These are phyloP conservation scores for Adineta ricciae DNA, from an alignment of 2,888 invertebrate species.

Conservation along the genomic window DNA sequence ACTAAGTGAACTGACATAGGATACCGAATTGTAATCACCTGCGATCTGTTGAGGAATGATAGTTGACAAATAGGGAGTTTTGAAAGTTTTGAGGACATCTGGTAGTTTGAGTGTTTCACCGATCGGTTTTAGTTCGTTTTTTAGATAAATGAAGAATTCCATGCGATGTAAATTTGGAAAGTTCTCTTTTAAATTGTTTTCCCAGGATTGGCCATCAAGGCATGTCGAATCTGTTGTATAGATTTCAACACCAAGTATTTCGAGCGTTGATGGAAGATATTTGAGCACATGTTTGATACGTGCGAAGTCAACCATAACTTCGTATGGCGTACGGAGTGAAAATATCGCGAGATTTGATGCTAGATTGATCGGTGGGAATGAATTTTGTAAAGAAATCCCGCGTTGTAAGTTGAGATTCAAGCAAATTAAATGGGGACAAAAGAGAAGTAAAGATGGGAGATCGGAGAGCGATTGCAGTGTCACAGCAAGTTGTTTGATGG, in stretches of 20 bases:
- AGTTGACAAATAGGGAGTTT: background rate
- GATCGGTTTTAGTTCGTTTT: rapidly evolving
- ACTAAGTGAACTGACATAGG: background rate
- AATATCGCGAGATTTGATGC: background rate
- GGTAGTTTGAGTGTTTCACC: background rate
- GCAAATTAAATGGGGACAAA: background rate
- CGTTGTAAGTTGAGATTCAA: background rate
- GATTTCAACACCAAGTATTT: background rate
- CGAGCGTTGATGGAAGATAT: background rate
- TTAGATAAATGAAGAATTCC: background rate
- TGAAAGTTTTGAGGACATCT: background rate
- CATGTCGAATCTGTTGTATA: background rate
- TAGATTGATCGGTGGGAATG: too few species aligned
- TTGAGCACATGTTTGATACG: background rate
- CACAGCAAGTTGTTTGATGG: background rate
- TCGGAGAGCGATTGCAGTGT: background rate
- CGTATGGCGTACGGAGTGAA: background rate
- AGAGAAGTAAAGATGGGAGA: background rate
- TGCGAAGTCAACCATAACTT: background rate
- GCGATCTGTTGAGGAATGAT: background rate
- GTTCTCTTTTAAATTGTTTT: background rate
- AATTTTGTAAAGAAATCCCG: too few species aligned
- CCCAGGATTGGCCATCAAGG: background rate
- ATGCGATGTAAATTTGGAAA: background rate
- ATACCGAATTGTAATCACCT: background rate